Base-by-base conservation (phyloP, 2,113 vertebrate species). In the Pollimyrus isidori region DNA sequence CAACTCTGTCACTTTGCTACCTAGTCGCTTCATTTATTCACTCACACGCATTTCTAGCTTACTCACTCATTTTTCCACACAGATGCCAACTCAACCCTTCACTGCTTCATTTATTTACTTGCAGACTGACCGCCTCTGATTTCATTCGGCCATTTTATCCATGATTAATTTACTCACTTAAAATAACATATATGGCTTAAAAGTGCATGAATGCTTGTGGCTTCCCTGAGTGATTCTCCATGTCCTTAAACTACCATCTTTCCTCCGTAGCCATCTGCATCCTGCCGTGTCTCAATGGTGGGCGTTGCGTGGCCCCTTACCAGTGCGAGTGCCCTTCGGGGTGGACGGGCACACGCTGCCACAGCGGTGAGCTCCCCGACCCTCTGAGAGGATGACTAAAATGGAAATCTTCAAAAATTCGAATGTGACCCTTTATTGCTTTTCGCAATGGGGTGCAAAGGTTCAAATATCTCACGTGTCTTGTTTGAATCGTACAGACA, bases 251-350 rank as follows among this genome's bases (percentile, higher is more conserved):
- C 11, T 53, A 26, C 65, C n/a, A 1, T 52, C 21, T 30, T 4
- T 56, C 89, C 58, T 89, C 89, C 80, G 26, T 88, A 99, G 98
- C 98, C 0, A 99, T 99, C 93, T 99, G 98, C 94, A 98, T 99
- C 92, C 95, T 99, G 90, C 98, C 98, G 0, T 99, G 98, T 92
- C 95, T 99, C 92, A 99, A 99, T 0, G 98, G 98, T 30, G 98
- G 98, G 26, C 97, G 94, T 39, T 99, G 98, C 23, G 94, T 97
- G 90, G 97, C 97, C 1, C 98, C 98, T 17, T 99, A 99, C 91
- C 96, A 96, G 90, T 99, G 98, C 89, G 95, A 97, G 86, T 99
- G 98, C 93, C 96, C 96, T 13, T 0, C 88, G 0, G 98, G 98
- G 50, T 99, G 98, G 98, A 97, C 95, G 10, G 98, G 98, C 65